phyloP scores from a whole-genome alignment of 2,888 invertebrate species.

The Amblyjoppa fuscipennis region DNA sequence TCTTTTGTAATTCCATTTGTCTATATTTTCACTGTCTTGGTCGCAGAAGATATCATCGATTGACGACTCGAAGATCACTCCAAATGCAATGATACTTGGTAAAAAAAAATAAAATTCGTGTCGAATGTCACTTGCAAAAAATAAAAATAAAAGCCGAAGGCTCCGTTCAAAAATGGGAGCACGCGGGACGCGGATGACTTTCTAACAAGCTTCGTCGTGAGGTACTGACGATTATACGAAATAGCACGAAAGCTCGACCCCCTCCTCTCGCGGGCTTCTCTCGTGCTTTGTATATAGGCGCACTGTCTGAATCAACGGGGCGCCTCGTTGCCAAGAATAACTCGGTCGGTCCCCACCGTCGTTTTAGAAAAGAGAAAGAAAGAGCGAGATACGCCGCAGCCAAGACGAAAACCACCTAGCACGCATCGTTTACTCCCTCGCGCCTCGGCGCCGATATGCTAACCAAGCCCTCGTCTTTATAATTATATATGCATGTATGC shows the following conservation, averaged over 20 bases:
- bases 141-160: not conserved
- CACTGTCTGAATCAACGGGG: slow-evolving; percentile 69
- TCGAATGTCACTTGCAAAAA: not conserved
- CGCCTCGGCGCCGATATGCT: slow-evolving; percentile 53
- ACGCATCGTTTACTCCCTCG: slow-evolving; percentile 66
- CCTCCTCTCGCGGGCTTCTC: slow-evolving; percentile 72
- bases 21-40: not conserved
- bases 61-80: slow-evolving; percentile 21
- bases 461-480: slow-evolving; percentile 29
- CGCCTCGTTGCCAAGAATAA: slow-evolving; percentile 81
- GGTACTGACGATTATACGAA: slow-evolving; percentile 67
- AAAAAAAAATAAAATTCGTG: not conserved
- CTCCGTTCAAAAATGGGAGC: slow-evolving; percentile 10
- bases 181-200: slow-evolving; percentile 54
- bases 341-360: slow-evolving; percentile 76
- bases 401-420: slow-evolving; percentile 65
- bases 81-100: slow-evolving; percentile 3
- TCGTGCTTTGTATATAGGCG: slow-evolving; percentile 44
- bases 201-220: slow-evolving; percentile 52
- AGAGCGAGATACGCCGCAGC: slow-evolving; percentile 45
- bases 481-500: not conserved
- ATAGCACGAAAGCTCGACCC: slow-evolving; percentile 78
- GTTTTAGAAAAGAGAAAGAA: slow-evolving; percentile 40
- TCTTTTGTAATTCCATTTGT: not conserved
- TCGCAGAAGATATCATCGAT: not conserved